Conservation (phyloP, 2,888 invertebrate species). For the Asteroscopus sphinx region DNA sequence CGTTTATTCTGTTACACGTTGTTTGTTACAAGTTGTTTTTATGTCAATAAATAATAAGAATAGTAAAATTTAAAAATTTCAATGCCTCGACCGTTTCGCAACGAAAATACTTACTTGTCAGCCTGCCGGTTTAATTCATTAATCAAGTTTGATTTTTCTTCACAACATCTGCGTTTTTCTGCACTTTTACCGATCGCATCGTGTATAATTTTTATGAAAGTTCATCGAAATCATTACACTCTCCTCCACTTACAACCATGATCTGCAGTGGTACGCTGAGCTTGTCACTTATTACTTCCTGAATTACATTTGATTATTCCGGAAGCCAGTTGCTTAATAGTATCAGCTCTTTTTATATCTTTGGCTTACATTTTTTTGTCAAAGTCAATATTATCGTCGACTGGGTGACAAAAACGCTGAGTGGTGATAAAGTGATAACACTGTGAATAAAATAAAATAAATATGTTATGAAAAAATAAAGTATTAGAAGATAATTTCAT, state of each 20-base stretch:
- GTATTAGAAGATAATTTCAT: background rate
- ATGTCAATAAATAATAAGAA: no score
- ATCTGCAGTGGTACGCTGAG: constrained; percentile 34
- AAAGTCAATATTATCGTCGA: constrained; percentile 15
- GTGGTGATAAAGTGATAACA: constrained; percentile 11
- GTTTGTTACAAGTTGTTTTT: no score
- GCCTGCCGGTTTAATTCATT: no score
- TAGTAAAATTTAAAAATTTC: no score
- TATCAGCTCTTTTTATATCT: constrained; percentile 17
- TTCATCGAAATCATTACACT: constrained; percentile 3
- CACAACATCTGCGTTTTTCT: no score
- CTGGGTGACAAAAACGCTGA: constrained; percentile 9
- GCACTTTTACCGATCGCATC: no score
- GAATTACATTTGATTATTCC: constrained; percentile 40
- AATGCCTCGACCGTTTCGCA: no score
- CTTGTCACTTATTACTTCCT: constrained; percentile 41
- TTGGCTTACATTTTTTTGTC: constrained; percentile 13
- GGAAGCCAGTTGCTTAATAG: constrained; percentile 42
- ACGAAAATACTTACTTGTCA: no score
- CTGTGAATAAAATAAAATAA: constrained; percentile 1
- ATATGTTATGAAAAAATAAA: background rate
- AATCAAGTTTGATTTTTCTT: no score
- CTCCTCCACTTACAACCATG: constrained; percentile 22
- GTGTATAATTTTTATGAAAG: background rate
- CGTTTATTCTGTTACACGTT: no score